phyloP scores from a whole-genome alignment of 2,797 vertebrate species.

The Malacoctenus gilli region DNA sequence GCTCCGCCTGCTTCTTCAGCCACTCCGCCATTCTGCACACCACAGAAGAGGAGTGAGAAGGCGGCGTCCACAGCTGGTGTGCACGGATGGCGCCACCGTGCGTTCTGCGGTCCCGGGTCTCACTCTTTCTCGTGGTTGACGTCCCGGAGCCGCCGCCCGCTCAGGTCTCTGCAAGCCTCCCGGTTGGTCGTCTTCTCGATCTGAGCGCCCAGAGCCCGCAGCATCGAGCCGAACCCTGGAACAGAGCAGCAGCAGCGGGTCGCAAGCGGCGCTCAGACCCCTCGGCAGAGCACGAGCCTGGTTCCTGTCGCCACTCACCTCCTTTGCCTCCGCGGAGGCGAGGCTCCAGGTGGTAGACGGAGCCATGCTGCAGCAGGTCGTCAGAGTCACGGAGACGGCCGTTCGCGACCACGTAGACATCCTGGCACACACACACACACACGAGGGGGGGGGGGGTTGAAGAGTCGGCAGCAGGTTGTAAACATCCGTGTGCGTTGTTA shows the following conservation, averaged over 20 bases:
- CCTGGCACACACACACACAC: constrained; percentile 30
- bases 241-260: background rate
- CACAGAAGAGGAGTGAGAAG: background rate
- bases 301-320: constrained; percentile 75
- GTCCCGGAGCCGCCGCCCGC: constrained; percentile 91
- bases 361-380: constrained; percentile 80
- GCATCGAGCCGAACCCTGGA: constrained; percentile 96
- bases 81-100: no score
- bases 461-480: no score
- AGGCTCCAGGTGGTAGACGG: constrained; percentile 87
- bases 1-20: constrained; percentile 92
- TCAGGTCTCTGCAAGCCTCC: constrained; percentile 95
- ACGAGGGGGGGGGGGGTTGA: no score
- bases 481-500: background rate
- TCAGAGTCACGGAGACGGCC: constrained; percentile 65
- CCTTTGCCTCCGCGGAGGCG: constrained; percentile 93
- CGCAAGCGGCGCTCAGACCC: background rate
- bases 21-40: constrained; percentile 92
- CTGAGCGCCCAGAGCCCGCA: constrained; percentile 94
- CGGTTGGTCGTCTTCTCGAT: constrained; percentile 98
- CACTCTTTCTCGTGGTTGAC: constrained; percentile 98
- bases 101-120: constrained; percentile 59
- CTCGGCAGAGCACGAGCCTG: no score
- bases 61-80: no score
- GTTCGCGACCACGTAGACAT: constrained; percentile 85